A percentile compares a stretch with the other conserved stretches of the same genome.
Conservation (phyloP, 2,797 vertebrate genomes). For the Capromys pilorides region DNA sequence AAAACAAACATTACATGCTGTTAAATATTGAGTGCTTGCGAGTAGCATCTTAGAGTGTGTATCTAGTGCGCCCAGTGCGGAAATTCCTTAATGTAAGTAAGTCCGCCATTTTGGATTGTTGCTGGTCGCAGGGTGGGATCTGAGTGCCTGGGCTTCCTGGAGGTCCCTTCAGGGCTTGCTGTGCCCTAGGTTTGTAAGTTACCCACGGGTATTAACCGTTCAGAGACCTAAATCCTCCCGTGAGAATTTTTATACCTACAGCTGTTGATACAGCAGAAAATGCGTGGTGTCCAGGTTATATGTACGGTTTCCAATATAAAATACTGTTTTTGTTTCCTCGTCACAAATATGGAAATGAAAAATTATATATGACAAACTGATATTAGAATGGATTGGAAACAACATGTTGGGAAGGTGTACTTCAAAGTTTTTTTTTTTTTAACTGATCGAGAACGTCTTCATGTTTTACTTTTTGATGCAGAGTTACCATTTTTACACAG, state of each 20-base stretch:
- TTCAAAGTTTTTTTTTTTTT: constrained; percentile 51
- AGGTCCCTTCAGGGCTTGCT: constrained; percentile 24
- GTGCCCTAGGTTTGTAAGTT: neutral
- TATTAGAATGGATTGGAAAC: constrained; percentile 36
- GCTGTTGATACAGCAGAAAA: constrained; percentile 49
- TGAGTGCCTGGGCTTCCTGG: constrained; percentile 68
- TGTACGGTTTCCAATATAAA: constrained; percentile 23
- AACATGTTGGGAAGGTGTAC: neutral
- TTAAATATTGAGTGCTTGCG: constrained; percentile 53
- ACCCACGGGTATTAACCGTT: too few species aligned
- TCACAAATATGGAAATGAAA: constrained; percentile 50
- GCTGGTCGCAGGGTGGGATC: constrained; percentile 75
- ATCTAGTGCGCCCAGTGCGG: constrained; percentile 71
- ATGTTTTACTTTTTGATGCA: constrained; percentile 29
- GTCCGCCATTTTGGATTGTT: constrained; percentile 86
- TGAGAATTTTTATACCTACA: neutral
- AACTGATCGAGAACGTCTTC: neutral
- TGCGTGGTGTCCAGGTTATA: constrained; percentile 36
- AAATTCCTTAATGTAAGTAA: constrained; percentile 79
- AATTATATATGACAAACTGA: neutral
- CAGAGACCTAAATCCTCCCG: too few species aligned
- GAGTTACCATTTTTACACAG: neutral
- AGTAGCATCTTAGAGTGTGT: constrained; percentile 59
- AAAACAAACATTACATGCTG: neutral
- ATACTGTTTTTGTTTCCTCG: constrained; percentile 64